Conservation (phyloP, 2,113 vertebrate species). For the Callorhinus ursinus region DNA sequence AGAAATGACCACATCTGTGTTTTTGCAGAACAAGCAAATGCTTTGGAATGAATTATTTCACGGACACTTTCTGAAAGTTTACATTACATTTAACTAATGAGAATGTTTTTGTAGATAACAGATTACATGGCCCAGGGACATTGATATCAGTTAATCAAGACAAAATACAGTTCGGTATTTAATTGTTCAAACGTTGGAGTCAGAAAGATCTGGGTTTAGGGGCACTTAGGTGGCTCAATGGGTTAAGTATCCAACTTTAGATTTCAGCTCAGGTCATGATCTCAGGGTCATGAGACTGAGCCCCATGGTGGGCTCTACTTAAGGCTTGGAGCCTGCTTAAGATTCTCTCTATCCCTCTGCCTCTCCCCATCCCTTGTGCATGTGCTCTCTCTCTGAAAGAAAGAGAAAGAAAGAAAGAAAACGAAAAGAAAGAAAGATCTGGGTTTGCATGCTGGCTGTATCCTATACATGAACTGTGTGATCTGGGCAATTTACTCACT, state of each 20-base stretch:
- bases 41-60: background rate
- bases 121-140: background rate
- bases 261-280: background rate
- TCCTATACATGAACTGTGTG: background rate
- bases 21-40: background rate
- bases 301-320: background rate
- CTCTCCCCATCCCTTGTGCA: background rate
- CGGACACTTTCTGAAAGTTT: background rate
- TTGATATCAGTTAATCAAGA: background rate
- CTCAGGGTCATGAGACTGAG: background rate
- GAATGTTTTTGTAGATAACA: background rate
- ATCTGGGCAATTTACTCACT: background rate
- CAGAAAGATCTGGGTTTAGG: background rate
- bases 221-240: background rate
- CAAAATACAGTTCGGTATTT: background rate
- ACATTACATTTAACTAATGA: background rate
- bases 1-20: background rate
- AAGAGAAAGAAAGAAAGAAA: too few species aligned
- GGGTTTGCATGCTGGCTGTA: background rate
- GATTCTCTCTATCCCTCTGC: too few species aligned
- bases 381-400: background rate
- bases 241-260: background rate
- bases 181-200: background rate
- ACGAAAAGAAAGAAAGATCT: background rate
- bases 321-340: background rate